A percentile compares a stretch with the other conserved stretches of the same genome.
Conservation (phyloP, 2,113 vertebrate genomes). For the Phoxinus phoxinus region DNA sequence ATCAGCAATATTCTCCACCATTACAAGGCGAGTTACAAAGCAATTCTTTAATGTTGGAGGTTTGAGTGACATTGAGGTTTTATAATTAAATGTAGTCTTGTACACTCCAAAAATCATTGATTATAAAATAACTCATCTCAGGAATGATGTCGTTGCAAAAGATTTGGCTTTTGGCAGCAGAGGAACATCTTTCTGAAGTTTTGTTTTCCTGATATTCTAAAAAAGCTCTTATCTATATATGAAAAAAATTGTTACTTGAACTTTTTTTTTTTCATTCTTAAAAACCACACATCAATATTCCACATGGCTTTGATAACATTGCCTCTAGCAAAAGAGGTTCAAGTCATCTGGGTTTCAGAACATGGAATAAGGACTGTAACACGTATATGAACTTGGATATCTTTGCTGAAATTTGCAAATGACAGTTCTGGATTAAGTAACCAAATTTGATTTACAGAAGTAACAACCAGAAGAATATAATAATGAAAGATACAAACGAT, state of each 20-base stretch:
- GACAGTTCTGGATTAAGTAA: neutral
- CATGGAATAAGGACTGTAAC: neutral
- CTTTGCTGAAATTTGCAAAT: neutral
- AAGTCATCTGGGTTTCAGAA: neutral
- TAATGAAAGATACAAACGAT: neutral
- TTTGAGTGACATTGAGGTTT: neutral
- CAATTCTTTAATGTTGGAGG: slow-evolving; percentile 6
- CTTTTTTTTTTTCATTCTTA: neutral
- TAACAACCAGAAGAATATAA: neutral
- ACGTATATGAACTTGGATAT: neutral
- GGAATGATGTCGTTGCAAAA: slow-evolving; percentile 6
- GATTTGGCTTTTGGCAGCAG: neutral
- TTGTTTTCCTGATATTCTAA: neutral
- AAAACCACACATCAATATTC: neutral
- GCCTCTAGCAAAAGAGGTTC: neutral
- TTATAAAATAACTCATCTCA: neutral
- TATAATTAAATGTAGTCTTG: slow-evolving; percentile 5
- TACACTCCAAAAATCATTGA: neutral
- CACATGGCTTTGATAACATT: neutral
- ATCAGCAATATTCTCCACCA: slow-evolving; percentile 29
- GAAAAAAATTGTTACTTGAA: neutral
- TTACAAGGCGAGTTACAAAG: neutral
- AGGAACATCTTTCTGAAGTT: neutral
- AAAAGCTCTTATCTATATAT: neutral
- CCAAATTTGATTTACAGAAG: neutral